Percentiles rank a stretch among this genome's conserved stretches.
phyloP scores from a whole-genome alignment of 2,888 invertebrate species.

The Acanthoscelides obtectus region DNA sequence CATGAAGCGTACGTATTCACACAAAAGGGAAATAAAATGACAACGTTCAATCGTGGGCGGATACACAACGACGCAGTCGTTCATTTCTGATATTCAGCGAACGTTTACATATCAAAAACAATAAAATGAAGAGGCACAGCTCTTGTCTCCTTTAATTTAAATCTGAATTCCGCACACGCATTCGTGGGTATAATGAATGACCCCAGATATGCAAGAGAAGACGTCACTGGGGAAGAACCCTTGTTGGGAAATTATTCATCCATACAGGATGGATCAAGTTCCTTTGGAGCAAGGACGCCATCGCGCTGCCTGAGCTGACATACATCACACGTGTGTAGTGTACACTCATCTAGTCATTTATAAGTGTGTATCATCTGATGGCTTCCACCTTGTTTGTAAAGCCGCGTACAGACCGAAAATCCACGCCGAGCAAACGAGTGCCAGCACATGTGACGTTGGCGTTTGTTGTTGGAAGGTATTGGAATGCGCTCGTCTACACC shows the following conservation, averaged over 20 bases:
- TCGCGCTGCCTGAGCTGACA: no score
- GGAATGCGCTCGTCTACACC: no score
- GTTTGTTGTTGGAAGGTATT: no score
- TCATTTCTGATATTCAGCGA: neutral
- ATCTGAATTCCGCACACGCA: neutral
- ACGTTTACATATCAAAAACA: neutral
- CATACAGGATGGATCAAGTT: neutral
- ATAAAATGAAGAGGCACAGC: neutral
- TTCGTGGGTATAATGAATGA: neutral
- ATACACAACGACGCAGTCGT: neutral
- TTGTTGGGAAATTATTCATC: neutral
- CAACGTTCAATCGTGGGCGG: neutral
- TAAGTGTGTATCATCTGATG: no score
- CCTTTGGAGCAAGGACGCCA: no score
- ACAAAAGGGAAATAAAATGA: neutral
- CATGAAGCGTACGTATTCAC: neutral
- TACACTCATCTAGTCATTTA: no score
- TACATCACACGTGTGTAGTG: no score
- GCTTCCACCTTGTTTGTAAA: no score
- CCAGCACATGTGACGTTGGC: no score
- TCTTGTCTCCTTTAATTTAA: neutral
- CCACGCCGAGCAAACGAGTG: no score
- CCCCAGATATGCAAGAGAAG: neutral
- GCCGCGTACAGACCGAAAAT: no score
- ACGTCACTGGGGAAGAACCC: neutral